Conservation (phyloP, 2,113 vertebrate genomes). For the Barbus barbus region DNA sequence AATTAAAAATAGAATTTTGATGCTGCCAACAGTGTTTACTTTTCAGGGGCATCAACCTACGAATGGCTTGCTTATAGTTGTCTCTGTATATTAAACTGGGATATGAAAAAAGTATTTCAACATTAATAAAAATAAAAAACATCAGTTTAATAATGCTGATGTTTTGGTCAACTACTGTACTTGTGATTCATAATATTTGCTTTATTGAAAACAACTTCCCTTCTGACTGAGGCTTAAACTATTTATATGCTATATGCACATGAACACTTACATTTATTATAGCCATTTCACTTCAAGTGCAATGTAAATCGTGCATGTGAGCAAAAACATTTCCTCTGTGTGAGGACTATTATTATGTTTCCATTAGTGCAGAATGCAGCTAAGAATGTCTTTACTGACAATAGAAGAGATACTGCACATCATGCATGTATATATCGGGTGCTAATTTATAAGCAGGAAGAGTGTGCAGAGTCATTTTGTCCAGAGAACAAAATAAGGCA, state of each 20-base stretch:
- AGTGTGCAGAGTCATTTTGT: no score
- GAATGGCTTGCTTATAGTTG: neutral
- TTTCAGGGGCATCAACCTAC: neutral
- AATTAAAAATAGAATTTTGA: neutral
- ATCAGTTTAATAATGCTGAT: neutral
- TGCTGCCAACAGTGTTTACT: neutral
- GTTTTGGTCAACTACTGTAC: neutral
- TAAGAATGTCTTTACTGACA: constrained; percentile 22
- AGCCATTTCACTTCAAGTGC: constrained; percentile 12
- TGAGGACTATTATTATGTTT: constrained; percentile 43
- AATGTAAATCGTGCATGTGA: constrained; percentile 10
- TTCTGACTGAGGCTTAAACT: neutral
- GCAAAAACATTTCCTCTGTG: constrained; percentile 21
- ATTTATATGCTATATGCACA: neutral
- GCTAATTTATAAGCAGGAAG: neutral
- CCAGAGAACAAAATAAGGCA: no score
- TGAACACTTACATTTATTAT: constrained; percentile 23
- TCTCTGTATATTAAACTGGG: neutral
- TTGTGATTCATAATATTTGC: neutral
- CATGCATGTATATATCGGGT: neutral
- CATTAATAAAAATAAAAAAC: neutral
- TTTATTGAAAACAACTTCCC: neutral
- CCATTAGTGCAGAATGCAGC: constrained; percentile 39
- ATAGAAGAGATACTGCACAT: neutral
- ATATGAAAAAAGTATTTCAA: neutral